Base-by-base conservation (phyloP, 1,140 invertebrate species). In the Eufriesea mexicana region DNA sequence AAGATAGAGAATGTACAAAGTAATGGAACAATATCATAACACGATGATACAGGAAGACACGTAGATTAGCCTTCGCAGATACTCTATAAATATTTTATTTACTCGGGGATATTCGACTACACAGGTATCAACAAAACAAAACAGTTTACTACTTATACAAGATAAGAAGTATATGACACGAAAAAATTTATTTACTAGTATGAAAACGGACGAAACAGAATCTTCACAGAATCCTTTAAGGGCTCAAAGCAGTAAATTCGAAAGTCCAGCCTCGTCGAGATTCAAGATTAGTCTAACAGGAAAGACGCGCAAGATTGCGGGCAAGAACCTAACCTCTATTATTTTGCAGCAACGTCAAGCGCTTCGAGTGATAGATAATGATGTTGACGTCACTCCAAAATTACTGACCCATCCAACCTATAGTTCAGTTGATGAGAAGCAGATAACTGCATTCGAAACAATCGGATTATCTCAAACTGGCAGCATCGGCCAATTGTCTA, bases 351-450 rank as follows among this genome's bases (percentile, higher is more conserved):
- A 89, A 72, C 87, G 90, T 9, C 84, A 88, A 0, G 47, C 28
- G 0, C 18, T 91, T 12, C 87, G 84, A 0, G 14, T 92, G 0
- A 70, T 73, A 18, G 68, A 83, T 5, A 64, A 90, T 5, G 62
- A 84, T 2, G 23, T 84, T 0, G 91, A 92, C 12, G 79, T 92
- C 1, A 92, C 91, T 12, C 89, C 89, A 2, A 90, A 87, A 25
- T 79, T 84, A 42, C 61, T 92, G 2, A 57, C 68, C 0, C 89
- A 91, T 45, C 54, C 83, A 0, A n/a, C n/a, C 0, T 91, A 79
- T 20, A 61, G 47, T 18, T 16, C 35, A 10, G 59, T 92, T 12
- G 81, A 89, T 2, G 86, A 91, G 10, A 77, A 74, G 0, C 89
- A 87, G 2, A 55, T 78, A 42, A 91, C 88, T 0, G 89, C 89